phyloP scores from a whole-genome alignment of 2,888 invertebrate species.

The Labia minor region DNA sequence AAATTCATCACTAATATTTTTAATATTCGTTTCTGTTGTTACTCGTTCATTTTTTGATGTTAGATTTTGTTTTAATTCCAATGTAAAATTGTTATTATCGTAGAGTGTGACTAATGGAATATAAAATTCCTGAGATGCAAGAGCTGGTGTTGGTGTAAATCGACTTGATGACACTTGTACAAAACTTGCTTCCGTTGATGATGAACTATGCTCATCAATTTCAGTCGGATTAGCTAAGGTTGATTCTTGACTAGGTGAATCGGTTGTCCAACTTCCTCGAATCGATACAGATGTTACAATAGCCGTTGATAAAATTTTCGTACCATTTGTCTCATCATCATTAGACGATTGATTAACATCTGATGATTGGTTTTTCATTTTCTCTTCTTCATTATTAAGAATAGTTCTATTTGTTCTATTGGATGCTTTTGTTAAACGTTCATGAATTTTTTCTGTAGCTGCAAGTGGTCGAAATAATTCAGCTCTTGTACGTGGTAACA shows the following conservation, averaged over 20 bases:
- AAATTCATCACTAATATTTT: background rate
- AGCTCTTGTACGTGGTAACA: background rate
- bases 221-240: background rate
- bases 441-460: background rate
- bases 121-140: background rate
- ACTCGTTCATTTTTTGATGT: background rate
- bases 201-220: background rate
- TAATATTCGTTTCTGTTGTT: background rate
- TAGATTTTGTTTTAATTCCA: background rate
- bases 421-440: background rate
- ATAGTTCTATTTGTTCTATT: background rate
- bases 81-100: background rate
- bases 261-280: slow-evolving; percentile 9
- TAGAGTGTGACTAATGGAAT: slow-evolving; percentile 1
- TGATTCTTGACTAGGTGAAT: background rate
- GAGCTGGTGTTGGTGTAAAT: background rate
- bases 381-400: background rate
- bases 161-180: background rate
- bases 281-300: slow-evolving; percentile 26
- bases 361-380: background rate
- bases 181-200: background rate
- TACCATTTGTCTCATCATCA: background rate
- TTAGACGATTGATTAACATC: background rate
- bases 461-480: background rate
- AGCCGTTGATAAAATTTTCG: slow-evolving; percentile 25